Percentiles rank a stretch among this genome's conserved stretches.
Conservation (phyloP, 2,888 invertebrate species). For the Thecocarcelia acutangulata region DNA sequence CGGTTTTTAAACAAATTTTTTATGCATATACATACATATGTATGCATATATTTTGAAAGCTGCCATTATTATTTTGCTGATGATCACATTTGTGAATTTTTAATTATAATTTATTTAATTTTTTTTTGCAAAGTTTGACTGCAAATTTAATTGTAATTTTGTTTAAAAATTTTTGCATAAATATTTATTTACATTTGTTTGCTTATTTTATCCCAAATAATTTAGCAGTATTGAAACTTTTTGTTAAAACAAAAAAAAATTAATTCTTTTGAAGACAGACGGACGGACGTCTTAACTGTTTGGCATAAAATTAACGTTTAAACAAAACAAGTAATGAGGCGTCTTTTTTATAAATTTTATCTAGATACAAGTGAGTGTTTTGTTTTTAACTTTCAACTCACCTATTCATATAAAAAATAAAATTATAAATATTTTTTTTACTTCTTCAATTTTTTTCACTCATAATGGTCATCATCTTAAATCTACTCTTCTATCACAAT, state of each 20-base stretch:
- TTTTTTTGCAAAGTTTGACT: background rate
- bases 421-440: background rate
- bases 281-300: conserved; percentile 72
- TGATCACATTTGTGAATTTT: conserved; percentile 48
- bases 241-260: background rate
- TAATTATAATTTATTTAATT: conserved; percentile 9
- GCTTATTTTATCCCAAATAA: background rate
- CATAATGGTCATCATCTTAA: too few relatives aligned
- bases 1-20: background rate
- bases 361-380: background rate
- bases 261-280: conserved; percentile 30
- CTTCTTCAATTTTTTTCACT: too few relatives aligned
- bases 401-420: conserved; percentile 38
- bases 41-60: too few relatives aligned
- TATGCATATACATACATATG: too few relatives aligned
- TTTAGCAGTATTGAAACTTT: conserved; percentile 52
- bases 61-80: background rate
- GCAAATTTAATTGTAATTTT: conserved; percentile 29
- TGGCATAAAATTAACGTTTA: conserved; percentile 74
- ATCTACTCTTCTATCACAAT: too few relatives aligned
- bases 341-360: conserved; percentile 75
- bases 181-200: too few relatives aligned
- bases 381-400: conserved; percentile 35
- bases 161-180: background rate
- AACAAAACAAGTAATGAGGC: conserved; percentile 73